A percentile compares a stretch with the other conserved stretches of the same genome.
phyloP scores from a whole-genome alignment of 2,113 vertebrate species.

The Trachemys scripta region DNA sequence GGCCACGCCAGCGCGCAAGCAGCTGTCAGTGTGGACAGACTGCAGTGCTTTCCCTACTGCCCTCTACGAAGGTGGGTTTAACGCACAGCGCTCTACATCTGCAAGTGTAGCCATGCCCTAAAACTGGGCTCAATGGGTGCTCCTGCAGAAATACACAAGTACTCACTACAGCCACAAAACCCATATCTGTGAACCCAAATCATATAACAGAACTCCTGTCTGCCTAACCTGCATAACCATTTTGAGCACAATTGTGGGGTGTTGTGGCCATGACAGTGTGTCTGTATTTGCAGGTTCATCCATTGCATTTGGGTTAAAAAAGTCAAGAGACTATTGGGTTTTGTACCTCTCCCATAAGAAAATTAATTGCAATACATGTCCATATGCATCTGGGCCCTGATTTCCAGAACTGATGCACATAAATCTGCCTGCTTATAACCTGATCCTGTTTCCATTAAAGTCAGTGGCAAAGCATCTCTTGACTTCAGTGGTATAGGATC shows the following conservation, averaged over 20 bases:
- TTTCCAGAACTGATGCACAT: background rate
- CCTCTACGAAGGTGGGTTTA: too few species aligned
- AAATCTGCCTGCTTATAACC: constrained; percentile 28
- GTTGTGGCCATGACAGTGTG: background rate
- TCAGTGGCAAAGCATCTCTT: constrained; percentile 2
- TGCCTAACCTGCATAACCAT: background rate
- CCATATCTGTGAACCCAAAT: constrained; percentile 35
- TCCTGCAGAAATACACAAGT: background rate
- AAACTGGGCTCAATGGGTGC: constrained; percentile 54
- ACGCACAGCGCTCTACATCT: too few species aligned
- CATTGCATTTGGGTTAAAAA: background rate
- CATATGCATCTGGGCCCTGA: background rate
- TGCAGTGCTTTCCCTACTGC: too few species aligned
- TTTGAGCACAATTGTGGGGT: background rate
- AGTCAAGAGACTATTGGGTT: background rate
- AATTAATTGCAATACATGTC: constrained; percentile 1
- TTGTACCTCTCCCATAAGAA: accelerated
- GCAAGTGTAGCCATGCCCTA: too few species aligned
- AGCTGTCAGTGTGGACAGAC: too few species aligned
- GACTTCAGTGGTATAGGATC: background rate
- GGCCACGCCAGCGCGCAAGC: too few species aligned
- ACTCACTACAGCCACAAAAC: background rate
- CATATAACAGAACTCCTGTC: background rate
- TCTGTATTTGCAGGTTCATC: background rate
- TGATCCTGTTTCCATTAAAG: constrained; percentile 45